Evolutionary conservation across 2,113 vertebrate genomes (phyloP), one percentile per base, ranked within the genome.

Genomic region (Sphaerodactylus townsendi): DNA sequence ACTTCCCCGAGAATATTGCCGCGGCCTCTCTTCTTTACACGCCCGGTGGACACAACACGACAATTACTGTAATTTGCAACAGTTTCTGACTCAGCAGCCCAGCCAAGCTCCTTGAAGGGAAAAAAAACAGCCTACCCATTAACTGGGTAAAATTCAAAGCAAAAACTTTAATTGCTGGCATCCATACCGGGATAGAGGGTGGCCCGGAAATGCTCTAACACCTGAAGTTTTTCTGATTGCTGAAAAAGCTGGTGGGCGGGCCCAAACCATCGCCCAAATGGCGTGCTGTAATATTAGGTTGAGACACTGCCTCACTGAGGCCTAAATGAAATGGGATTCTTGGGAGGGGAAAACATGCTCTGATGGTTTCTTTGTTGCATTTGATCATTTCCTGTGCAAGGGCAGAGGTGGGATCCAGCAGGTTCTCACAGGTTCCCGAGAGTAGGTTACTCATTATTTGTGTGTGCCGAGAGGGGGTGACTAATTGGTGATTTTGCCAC

Each of bases 31-130:
- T 74, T n/a, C 81, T 1, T 0, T 83, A 65, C 35, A 10, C 6
- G 65, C 64, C 66, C 56, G 71, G 84, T 75, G 84, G 80, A 53
- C 0, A 0, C 28, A 37, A 80, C 35, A 72, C 62, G 75, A 74
- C 85, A 86, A 92, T 90, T 76, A 41, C 81, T 64, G 44, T 66
- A 87, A 86, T 85, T 79, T 85, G 28, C 76, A 69, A 77, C 41
- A 35, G 13, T 66, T 62, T 69, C 82, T 83, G 85, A n/a, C 81
- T 83, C 86, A 53, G 78, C 3, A 0, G 48, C 2, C 33, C 11
- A 79, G 84, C 0, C 0, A 48, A 30, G 53, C 5, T 79, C 0
- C 2, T 71, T 86, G 44, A 69, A 64, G 80, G 84, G 64, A 13
- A 68, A 85, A 56, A 79, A 81, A 77, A 50, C n/a, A 65, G 68